phyloP scores from a whole-genome alignment of 2,888 invertebrate genomes.

The Drosophila lutescens region DNA sequence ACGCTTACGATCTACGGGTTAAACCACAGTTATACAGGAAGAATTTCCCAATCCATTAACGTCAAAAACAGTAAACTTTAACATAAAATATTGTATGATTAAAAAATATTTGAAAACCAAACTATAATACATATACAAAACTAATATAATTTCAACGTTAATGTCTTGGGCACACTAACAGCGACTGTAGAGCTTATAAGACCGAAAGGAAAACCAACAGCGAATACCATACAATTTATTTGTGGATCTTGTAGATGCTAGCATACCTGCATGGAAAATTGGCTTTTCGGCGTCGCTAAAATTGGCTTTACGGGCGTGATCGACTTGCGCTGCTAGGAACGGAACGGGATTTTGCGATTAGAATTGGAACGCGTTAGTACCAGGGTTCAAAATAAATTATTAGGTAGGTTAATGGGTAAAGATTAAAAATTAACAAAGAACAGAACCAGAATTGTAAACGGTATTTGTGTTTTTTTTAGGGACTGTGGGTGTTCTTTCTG shows the following conservation, averaged over 20 bases:
- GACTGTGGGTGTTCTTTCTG: constrained; percentile 1
- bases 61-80: not conserved
- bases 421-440: constrained; percentile 22
- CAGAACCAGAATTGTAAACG: constrained; percentile 44
- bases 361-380: constrained; percentile 65
- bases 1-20: constrained; percentile 60
- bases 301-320: constrained; percentile 79
- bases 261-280: constrained; percentile 84
- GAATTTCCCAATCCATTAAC: constrained; percentile 12
- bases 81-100: too few species aligned
- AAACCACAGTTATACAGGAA: constrained; percentile 35
- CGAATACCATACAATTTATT: constrained; percentile 37
- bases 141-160: constrained; percentile 5
- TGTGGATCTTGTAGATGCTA: constrained; percentile 40
- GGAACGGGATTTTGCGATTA: constrained; percentile 48
- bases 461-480: constrained; percentile 29
- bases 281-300: constrained; percentile 80
- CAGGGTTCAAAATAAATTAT: constrained; percentile 16
- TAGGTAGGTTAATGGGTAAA: constrained; percentile 17
- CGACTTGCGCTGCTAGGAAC: constrained; percentile 81
- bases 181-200: constrained; percentile 28
- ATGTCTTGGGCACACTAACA: constrained; percentile 35
- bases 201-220: constrained; percentile 53
- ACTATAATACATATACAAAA: too few species aligned
- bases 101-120: too few species aligned